Evolutionary conservation across 2,888 invertebrate genomes (phyloP), one percentile per base, ranked within the genome.

Genomic region (Elysia crispata): DNA sequence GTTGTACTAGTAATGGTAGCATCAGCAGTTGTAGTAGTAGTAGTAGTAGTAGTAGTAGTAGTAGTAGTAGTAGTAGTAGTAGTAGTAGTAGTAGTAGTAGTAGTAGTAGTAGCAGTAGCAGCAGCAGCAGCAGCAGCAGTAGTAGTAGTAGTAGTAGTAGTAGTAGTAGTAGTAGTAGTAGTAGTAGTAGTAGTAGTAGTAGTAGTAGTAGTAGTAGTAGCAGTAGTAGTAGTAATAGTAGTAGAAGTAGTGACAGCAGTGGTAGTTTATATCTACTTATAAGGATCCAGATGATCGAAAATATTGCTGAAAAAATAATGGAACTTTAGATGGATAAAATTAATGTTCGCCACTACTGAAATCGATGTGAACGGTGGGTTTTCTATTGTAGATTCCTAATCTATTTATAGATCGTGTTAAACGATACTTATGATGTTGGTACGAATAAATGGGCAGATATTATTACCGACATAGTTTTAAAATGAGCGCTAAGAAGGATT

Each of bases 41-140:
- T 70, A 70, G 33, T 70, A 70, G 70, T 70, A 70, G 70, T 70
- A 70, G 70, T 70, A 70, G 23, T 70, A 70, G 70, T 41, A 70
- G 70, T 70, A 70, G 70, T 31, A 70, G 70, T 70, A 6, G 70
- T 70, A 70, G 70, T 70, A 70, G 70, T 70, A 70, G 70, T 8
- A 70, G 70, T 5, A 70, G 70, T 8, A 70, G 70, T 8, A 70
- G 70, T 70, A 70, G 70, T 70, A 70, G 70, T 70, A 70, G 70
- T 31, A 70, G 70, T 8, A 33, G 70, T 70, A 70, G 70, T 41
- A 70, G 70, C 33, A 70, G 31, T 23, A 67, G 67, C 28, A 6
- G 67, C 28, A 67, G 6, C 31, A 67, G 67, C 28, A 60, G 60
- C 23, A 67, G 67, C 33, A 70, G 33, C 33, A 70, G 70, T 70